These are phyloP conservation scores for Calosoma granatense DNA, from an alignment of 1,140 invertebrate genomes.

Conservation along the genomic window DNA sequence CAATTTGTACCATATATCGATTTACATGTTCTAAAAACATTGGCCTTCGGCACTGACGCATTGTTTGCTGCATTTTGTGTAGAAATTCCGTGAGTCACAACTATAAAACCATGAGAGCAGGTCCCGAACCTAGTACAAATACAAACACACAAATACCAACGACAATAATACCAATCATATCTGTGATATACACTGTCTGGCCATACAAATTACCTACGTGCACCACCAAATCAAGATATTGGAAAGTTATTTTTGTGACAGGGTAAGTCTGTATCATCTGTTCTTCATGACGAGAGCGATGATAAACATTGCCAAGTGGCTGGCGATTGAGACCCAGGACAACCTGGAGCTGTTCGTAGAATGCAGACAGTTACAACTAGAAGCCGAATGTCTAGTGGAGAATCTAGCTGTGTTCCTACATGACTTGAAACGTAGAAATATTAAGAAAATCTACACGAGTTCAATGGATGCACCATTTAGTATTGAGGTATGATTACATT, in stretches of 20 bases:
- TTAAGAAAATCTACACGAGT: constrained; percentile 15
- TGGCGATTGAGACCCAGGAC: constrained; percentile 23
- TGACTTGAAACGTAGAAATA: constrained; percentile 20
- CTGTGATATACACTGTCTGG: background rate
- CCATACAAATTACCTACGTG: background rate
- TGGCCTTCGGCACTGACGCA: constrained; percentile 5
- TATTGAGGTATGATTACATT: constrained; percentile 14
- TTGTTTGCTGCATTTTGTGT: constrained; percentile 3
- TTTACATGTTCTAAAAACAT: constrained; percentile 1
- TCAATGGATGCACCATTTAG: constrained; percentile 13
- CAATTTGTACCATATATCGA: background rate
- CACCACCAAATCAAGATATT: background rate
- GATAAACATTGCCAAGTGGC: constrained; percentile 29
- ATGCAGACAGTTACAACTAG: constrained; percentile 23
- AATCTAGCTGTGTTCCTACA: constrained; percentile 16
- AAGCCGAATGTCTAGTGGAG: constrained; percentile 17
- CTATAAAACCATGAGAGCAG: background rate
- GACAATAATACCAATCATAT: background rate
- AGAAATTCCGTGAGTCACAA: background rate
- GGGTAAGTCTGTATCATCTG: background rate
- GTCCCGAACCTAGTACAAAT: background rate
- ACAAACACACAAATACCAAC: background rate
- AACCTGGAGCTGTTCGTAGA: constrained; percentile 18
- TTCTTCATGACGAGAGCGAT: constrained; percentile 8
- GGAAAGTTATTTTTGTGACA: background rate